Percentiles rank a stretch among this genome's conserved stretches.
Conservation (phyloP, 2,888 invertebrate species). For the Biston stratarius region DNA sequence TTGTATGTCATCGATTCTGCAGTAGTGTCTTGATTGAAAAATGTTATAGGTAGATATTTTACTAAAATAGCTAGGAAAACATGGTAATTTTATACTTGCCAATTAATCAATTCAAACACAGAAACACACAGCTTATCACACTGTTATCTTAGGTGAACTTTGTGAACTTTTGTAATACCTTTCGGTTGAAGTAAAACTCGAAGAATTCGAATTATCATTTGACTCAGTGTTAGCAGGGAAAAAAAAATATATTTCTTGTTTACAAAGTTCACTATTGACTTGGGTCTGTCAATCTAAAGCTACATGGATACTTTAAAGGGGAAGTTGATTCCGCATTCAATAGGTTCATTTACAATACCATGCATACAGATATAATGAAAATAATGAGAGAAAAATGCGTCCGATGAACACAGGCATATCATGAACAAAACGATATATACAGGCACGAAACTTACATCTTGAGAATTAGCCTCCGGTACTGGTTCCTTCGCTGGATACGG, state of each 20-base stretch:
- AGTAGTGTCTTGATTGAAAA: too few relatives aligned
- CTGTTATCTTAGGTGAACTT: not conserved
- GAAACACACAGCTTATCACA: not conserved
- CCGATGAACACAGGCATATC: constrained; percentile 7
- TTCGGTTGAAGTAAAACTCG: not conserved
- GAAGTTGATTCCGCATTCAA: not conserved
- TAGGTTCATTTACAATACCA: not conserved
- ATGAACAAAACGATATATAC: constrained; percentile 1
- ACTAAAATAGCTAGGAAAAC: not conserved
- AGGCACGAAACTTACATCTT: constrained; percentile 64
- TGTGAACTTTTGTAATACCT: not conserved
- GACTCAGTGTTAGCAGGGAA: not conserved
- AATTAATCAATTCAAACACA: not conserved
- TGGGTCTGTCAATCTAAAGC: not conserved
- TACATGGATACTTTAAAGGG: too few relatives aligned
- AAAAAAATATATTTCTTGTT: not conserved
- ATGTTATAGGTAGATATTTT: too few relatives aligned
- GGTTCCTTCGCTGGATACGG: constrained; percentile 84
- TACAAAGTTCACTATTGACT: not conserved
- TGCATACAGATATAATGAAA: not conserved
- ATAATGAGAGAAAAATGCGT: not conserved
- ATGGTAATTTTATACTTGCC: not conserved
- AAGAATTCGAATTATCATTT: not conserved
- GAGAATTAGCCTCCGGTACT: constrained; percentile 68
- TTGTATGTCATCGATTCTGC: too few relatives aligned